Evolutionary conservation across 2,797 vertebrate genomes (phyloP).

Genomic region (Perodicticus potto): DNA sequence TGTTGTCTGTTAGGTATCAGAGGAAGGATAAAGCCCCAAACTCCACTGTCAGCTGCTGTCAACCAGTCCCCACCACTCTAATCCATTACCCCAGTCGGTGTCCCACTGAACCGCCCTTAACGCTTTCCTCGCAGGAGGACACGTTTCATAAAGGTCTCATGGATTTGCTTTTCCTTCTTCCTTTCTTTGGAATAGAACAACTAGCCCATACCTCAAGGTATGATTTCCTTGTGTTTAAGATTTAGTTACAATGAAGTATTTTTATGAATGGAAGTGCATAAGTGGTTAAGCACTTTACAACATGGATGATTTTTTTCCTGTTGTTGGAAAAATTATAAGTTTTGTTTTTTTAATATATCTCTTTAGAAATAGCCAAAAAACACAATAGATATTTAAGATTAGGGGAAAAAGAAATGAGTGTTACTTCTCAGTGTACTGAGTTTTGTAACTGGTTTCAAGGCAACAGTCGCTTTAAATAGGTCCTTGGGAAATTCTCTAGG

Average conservation of each 20-base stretch:
- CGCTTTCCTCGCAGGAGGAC: background rate
- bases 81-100: background rate
- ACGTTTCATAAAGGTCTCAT: background rate
- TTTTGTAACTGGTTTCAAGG: conserved; percentile 63
- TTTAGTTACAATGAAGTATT: conserved; percentile 63
- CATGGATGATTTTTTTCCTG: conserved; percentile 29
- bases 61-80: background rate
- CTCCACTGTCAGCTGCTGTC: conserved; percentile 64
- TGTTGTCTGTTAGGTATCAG: conserved; percentile 28
- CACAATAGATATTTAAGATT: conserved; percentile 29
- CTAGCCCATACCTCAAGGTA: conserved; percentile 43
- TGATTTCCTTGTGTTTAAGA: conserved; percentile 49
- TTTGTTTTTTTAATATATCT: background rate
- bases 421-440: conserved; percentile 26
- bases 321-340: conserved; percentile 22
- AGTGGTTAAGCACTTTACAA: conserved; percentile 73
- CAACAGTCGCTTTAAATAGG: conserved; percentile 57
- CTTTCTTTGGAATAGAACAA: background rate
- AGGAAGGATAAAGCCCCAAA: conserved; percentile 50
- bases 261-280: conserved; percentile 77
- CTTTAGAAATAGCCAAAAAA: conserved; percentile 71
- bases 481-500: conserved; percentile 62
- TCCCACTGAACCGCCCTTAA: background rate
- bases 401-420: background rate
- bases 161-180: conserved; percentile 2